Percentiles rank a stretch among this genome's conserved stretches.
Conservation (phyloP, 2,113 vertebrate genomes). For the Gambusia holbrooki region DNA sequence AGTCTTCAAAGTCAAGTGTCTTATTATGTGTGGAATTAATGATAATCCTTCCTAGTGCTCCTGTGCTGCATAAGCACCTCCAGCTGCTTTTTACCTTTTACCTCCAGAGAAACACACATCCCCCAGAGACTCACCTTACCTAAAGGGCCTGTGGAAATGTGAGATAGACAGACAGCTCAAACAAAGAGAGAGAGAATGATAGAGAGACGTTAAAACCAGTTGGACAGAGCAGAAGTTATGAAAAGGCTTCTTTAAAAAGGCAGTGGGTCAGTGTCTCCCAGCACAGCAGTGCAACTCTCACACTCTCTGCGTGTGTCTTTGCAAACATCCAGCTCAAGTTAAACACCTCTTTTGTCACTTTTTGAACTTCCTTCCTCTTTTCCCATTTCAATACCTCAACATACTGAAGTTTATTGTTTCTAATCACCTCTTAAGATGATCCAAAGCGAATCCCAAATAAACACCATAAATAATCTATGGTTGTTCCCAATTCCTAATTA, state of each 20-base stretch:
- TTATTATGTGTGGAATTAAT: slow-evolving; percentile 66
- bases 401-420: slow-evolving; percentile 13
- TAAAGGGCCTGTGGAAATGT: slow-evolving; percentile 51
- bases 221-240: slow-evolving; percentile 58
- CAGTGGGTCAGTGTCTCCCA: slow-evolving; percentile 45
- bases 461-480: slow-evolving; percentile 19
- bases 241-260: slow-evolving; percentile 64
- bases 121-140: slow-evolving; percentile 44
- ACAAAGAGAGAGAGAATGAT: slow-evolving; percentile 26
- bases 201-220: slow-evolving; percentile 63
- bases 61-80: slow-evolving; percentile 52
- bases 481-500: slow-evolving; percentile 25
- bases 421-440: slow-evolving; percentile 2
- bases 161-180: slow-evolving; percentile 58
- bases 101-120: slow-evolving; percentile 53
- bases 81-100: slow-evolving; percentile 61
- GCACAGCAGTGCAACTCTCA: slow-evolving; percentile 59
- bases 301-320: slow-evolving; percentile 43
- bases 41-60: slow-evolving; percentile 59
- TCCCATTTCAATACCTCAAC: neutral
- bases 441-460: slow-evolving; percentile 36
- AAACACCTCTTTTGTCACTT: slow-evolving; percentile 40
- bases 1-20: slow-evolving; percentile 61
- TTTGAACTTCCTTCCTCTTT: slow-evolving; percentile 33
- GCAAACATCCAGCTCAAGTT: slow-evolving; percentile 41